Evolutionary conservation across 2,797 vertebrate species (phyloP), one percentile per base, ranked within the genome.

Genomic region (Pangasius macronema): DNA sequence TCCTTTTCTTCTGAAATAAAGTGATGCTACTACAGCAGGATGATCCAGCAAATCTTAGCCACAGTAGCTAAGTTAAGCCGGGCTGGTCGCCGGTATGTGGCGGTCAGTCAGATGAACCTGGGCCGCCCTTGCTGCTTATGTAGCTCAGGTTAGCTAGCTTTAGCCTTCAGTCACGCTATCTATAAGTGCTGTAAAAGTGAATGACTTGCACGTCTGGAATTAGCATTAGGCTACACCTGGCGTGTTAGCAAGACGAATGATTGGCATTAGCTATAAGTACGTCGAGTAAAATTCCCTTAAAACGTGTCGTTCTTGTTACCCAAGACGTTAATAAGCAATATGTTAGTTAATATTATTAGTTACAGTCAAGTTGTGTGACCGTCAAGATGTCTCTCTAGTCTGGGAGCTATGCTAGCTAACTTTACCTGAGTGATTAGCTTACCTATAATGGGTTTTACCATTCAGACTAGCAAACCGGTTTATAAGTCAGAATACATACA

Each of bases 171-270:
- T 88, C 86, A 90, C 86, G 89, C 86, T 89, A 85, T 70, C 61
- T 88, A 68, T 51, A 65, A 72, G 73, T 68, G n/a, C 27, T 83
- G 63, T 79, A 83, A 72, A 87, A 91, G 87, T 91, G 91, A 91
- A 91, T 91, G 91, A 91, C 91, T 91, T 91, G 91, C 91, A 91
- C 90, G 90, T 89, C 90, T 91, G 83, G 85, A 63, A n/a, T 89
- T 88, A 91, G 90, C 89, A 87, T 89, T 85, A 49, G 57, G 77
- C 67, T 85, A 70, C 18, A 55, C 51, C 65, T 65, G 72, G 49
- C 68, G 63, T 87, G 79, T 86, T 88, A 82, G 85, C 67, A 27
- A 81, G 20, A 70, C 46, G 8, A 57, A 51, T 14, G 22, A 33
- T 24, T 49, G 20, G 13, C 49, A 11, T 61, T 59, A 3, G 39